A percentile compares a stretch with the other conserved stretches of the same genome.
These are phyloP conservation scores for Megaceryle maxima DNA, from an alignment of 2,113 vertebrate species.

Conservation along the genomic window DNA sequence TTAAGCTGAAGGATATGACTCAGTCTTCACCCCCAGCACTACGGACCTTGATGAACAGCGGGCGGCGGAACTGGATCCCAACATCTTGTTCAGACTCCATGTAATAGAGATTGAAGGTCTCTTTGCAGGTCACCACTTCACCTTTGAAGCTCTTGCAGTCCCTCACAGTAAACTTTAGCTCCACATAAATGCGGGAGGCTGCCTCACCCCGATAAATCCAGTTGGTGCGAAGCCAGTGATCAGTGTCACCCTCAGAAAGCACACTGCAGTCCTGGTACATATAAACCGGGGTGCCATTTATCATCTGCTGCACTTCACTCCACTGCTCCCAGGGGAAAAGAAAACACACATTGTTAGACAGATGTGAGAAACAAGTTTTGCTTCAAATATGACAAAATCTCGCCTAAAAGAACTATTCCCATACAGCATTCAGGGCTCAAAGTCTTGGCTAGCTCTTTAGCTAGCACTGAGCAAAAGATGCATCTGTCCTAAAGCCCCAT, in stretches of 20 bases:
- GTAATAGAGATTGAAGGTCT: conserved; percentile 81
- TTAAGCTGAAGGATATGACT: background rate
- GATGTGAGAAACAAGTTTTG: background rate
- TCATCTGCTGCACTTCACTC: conserved; percentile 76
- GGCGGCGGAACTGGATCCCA: conserved; percentile 77
- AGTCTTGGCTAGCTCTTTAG: background rate
- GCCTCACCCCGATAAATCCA: conserved; percentile 79
- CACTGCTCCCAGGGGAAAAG: conserved; percentile 62
- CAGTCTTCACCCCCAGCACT: background rate
- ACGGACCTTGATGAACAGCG: conserved; percentile 76
- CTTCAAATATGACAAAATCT: background rate
- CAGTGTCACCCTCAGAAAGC: conserved; percentile 62
- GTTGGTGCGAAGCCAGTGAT: conserved; percentile 82
- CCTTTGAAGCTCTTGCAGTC: conserved; percentile 81
- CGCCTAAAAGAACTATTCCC: background rate
- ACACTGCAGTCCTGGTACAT: conserved; percentile 81
- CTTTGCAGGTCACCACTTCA: conserved; percentile 76
- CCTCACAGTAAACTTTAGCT: conserved; percentile 78
- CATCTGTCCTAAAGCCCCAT: background rate
- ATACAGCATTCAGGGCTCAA: background rate
- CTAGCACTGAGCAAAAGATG: background rate
- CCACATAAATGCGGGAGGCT: conserved; percentile 67
- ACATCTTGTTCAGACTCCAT: conserved; percentile 81
- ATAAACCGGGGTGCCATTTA: conserved; percentile 74
- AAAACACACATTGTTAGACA: background rate